phyloP scores from a whole-genome alignment of 2,113 vertebrate genomes.

The Lycocorax pyrrhopterus region DNA sequence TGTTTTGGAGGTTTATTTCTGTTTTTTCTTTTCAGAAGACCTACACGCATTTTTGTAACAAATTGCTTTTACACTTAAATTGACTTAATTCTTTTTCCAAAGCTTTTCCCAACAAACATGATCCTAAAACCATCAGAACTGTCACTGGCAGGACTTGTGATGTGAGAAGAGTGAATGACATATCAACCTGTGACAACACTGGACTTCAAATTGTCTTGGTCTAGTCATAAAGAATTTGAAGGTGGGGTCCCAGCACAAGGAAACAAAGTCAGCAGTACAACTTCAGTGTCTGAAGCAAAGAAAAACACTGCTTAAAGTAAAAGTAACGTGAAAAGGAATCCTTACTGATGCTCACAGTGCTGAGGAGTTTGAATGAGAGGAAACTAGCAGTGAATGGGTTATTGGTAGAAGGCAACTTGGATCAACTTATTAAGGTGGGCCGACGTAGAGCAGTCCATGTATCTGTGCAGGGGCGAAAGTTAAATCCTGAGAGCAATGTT shows the following conservation, averaged over 20 bases:
- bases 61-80: not conserved
- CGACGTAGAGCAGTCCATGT: not conserved
- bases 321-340: not conserved
- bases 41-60: not conserved
- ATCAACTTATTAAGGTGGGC: not conserved
- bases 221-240: not conserved
- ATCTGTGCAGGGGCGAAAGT: not conserved
- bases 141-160: not conserved
- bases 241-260: not conserved
- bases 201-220: not conserved
- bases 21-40: not conserved
- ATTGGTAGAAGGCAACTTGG: not conserved
- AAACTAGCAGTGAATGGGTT: not conserved
- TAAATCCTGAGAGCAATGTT: not conserved
- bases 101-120: not conserved
- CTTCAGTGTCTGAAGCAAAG: not conserved
- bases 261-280: not conserved
- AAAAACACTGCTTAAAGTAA: not conserved
- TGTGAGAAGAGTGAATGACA: not conserved
- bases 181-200: not conserved
- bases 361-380: not conserved
- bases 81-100: not conserved
- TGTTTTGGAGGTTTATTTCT: not conserved
- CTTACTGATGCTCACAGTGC: not conserved
- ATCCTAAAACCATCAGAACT: not conserved